Base-by-base conservation (phyloP, 2,113 vertebrate genomes). In the Vimba vimba region DNA sequence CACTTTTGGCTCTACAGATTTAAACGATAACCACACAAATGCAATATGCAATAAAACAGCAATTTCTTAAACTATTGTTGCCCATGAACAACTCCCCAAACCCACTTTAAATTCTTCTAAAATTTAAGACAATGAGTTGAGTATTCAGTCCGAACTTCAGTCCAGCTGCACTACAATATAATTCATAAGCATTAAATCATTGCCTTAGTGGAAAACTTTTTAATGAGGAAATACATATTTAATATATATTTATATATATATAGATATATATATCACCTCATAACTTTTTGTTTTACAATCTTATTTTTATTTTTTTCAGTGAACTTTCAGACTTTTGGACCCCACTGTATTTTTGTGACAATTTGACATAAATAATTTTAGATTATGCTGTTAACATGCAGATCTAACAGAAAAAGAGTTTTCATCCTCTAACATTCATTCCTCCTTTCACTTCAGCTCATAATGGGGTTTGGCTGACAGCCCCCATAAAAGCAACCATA, bases 401-500 rank as follows among this genome's bases (percentile, higher is more conserved):
- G 81, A 66, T 83, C 25, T 23, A 12, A 6, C 39, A 66, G 3
- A 47, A 57, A 57, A 43, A 5, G 7, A 55, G 19, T 25, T 55
- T 82, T 79, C 76, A 27, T 78, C 76, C 47, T 15, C 39, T 39
- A 45, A 50, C n/a, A 75, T 15, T 19, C n/a, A 76, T 30, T 76
- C 74, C 74, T 64, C 19, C 36, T 66, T 66, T 81, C 8, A 19
- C 60, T 83, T 71, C 6, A 71, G 81, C 77, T 79, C 7, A 10
- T 21, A 77, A 55, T 55, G 75, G 0, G 75, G 75, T 13, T 19
- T n/a, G 43, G 77, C 66, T 47, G 43, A 30, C 66, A 74, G 57
- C 27, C 27, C 33, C 60, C n/a, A n/a, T 81, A 62, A 66, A 69
- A 74, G 77, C 55, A 82, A 30, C 25, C 75, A 25, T 84, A 84